phyloP scores from a whole-genome alignment of 2,797 vertebrate genomes.

The Leucoraja ocellata region DNA sequence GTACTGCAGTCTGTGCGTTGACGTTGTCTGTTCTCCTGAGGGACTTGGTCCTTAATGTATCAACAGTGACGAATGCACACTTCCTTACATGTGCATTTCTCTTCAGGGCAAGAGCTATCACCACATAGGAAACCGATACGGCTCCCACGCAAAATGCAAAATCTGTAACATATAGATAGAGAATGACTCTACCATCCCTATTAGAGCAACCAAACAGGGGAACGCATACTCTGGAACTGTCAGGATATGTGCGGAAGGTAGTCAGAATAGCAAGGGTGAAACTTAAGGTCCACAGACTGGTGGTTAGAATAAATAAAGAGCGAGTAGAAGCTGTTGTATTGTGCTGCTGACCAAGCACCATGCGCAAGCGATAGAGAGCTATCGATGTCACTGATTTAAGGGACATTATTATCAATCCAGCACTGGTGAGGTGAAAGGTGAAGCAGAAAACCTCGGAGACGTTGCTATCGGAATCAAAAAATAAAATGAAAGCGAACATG shows the following conservation, averaged over 20 bases:
- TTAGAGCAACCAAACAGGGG: constrained; percentile 74
- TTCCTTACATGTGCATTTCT: constrained; percentile 78
- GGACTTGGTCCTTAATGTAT: constrained; percentile 64
- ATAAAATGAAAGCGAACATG: constrained; percentile 85
- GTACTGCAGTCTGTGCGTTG: constrained; percentile 59
- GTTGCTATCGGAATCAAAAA: constrained; percentile 64
- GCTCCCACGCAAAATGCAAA: constrained; percentile 85
- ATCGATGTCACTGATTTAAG: constrained; percentile 91
- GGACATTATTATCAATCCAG: constrained; percentile 92
- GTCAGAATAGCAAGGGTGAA: constrained; percentile 83
- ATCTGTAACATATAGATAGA: constrained; percentile 82
- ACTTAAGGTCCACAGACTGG: constrained; percentile 86
- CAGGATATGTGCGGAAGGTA: constrained; percentile 67
- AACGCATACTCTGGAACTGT: constrained; percentile 74
- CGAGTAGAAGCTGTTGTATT: constrained; percentile 74
- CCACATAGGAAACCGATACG: constrained; percentile 80
- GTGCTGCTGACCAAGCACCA: constrained; percentile 89
- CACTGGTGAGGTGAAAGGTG: constrained; percentile 85
- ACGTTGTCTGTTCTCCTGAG: constrained; percentile 64
- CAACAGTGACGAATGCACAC: constrained; percentile 66
- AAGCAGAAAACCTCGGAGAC: constrained; percentile 86
- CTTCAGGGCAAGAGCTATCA: constrained; percentile 81
- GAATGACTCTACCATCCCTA: constrained; percentile 64
- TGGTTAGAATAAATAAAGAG: constrained; percentile 76
- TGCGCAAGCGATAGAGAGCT: constrained; percentile 81